Evolutionary conservation across 1,140 invertebrate genomes (phyloP), one percentile per base, ranked within the genome.

Genomic region (Halictus rubicundus): DNA sequence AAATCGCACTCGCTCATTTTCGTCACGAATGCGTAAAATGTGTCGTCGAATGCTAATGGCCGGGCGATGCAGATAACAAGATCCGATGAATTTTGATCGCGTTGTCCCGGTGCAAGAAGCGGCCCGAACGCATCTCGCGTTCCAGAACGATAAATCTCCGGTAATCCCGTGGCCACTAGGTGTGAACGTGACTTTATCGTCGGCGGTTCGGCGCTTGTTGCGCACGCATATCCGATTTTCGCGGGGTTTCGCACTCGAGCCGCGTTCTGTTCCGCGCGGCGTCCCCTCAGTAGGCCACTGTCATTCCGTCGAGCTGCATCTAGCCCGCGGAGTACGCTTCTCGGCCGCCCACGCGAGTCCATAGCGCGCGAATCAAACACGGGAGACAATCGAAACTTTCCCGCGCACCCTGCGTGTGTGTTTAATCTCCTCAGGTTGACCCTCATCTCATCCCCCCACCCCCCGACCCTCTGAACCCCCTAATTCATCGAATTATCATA

Each of bases 221-320:
- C 85, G 85, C 85, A 81, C 81, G 85, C 84, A 83, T 49, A 72
- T 76, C 73, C 54, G 77, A 83, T 86, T 87, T 87, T 86, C 85
- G 85, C 85, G 85, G 84, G 84, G 77, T 78, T 84, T 49, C n/a
- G 39, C 72, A 78, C 37, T 64, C 61, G 60, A 16, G 68, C 49
- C 57, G 69, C 37, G 70, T 63, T 46, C 69, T 72, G 60, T 52
- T 69, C 60, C 61, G 60, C 69, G 72, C 68, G 42, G 64, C 69
- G 75, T 68, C 72, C 76, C 80, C 54, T 85, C 84, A 86, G 84
- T 86, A 86, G 71, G 76, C 83, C 84, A 86, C 80, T 84, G 84
- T 75, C 84, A 82, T 42, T 85, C 80, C 71, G 75, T 54, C 79
- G 75, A 85, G 75, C 70, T 85, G 71, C 84, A 85, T 63, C 84